Evolutionary conservation across 2,113 vertebrate genomes (phyloP).

Genomic region (Corythoichthys intestinalis): DNA sequence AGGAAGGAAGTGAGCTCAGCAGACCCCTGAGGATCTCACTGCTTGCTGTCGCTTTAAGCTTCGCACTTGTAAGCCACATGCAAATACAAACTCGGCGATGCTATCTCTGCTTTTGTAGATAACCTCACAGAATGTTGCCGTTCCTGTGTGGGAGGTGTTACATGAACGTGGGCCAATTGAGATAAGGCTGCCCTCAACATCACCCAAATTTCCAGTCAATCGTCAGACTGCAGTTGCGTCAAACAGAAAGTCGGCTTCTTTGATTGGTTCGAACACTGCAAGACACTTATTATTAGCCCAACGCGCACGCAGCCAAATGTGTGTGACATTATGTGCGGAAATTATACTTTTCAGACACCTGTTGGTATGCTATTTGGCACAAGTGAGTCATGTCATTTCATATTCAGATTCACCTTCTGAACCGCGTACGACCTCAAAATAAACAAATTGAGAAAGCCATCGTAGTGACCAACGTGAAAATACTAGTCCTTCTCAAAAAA

Average conservation of each 20-base stretch:
- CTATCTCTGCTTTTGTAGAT: conserved; percentile 18
- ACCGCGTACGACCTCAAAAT: too few relatives aligned
- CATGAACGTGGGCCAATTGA: background rate
- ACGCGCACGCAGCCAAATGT: background rate
- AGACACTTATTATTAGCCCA: background rate
- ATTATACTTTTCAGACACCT: background rate
- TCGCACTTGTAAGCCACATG: conserved; percentile 24
- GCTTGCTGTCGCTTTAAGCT: conserved; percentile 19
- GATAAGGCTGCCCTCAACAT: background rate
- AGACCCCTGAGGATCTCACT: background rate
- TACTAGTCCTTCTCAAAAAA: too few relatives aligned
- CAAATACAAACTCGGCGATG: conserved; percentile 2
- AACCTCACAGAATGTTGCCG: conserved; percentile 5
- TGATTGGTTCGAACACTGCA: background rate
- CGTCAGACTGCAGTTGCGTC: conserved; percentile 8
- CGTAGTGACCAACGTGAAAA: too few relatives aligned
- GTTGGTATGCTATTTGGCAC: background rate
- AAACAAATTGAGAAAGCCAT: too few relatives aligned
- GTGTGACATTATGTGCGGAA: background rate
- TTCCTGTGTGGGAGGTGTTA: conserved; percentile 46
- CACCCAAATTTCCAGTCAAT: conserved; percentile 4
- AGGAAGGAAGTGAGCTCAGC: conserved; percentile 55
- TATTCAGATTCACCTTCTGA: too few relatives aligned
- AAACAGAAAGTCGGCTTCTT: background rate
- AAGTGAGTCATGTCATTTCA: background rate